Percentiles rank a stretch among this genome's conserved stretches.
phyloP scores from a whole-genome alignment of 1,140 invertebrate genomes.

The Lepidurus couesii region DNA sequence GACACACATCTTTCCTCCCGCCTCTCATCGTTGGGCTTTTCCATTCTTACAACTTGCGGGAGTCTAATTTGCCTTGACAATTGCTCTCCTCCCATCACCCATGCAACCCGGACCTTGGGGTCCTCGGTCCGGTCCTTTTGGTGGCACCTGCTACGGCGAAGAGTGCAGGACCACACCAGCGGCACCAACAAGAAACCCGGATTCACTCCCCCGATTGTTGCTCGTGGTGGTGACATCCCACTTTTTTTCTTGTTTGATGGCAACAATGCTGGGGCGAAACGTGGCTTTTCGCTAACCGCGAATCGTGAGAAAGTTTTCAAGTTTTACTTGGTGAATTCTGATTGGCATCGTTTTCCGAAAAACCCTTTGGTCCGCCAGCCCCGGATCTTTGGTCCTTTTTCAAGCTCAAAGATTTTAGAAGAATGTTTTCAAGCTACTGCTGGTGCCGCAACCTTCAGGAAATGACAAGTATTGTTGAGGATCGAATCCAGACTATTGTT shows the following conservation, averaged over 20 bases:
- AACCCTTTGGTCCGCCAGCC: not conserved
- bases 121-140: not conserved
- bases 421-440: conserved; percentile 10
- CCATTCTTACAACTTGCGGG: conserved; percentile 21
- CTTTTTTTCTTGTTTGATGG: not conserved
- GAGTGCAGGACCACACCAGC: not conserved
- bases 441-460: not conserved
- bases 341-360: not conserved
- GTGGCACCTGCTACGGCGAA: conserved; percentile 16
- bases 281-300: not conserved
- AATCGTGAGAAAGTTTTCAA: conserved; percentile 7
- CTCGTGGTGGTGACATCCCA: not conserved
- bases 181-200: conserved; percentile 8
- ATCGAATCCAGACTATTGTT: conserved; percentile 4
- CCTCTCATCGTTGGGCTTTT: conserved; percentile 14
- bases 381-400: not conserved
- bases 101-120: conserved; percentile 1
- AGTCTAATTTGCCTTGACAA: conserved; percentile 22
- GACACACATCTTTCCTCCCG: conserved; percentile 17
- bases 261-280: not conserved
- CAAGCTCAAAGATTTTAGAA: not conserved
- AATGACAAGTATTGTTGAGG: conserved; percentile 22
- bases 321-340: not conserved
- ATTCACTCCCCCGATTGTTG: not conserved
- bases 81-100: conserved; percentile 16